These are phyloP conservation scores for Bettongia penicillata DNA, from an alignment of 2,113 vertebrate genomes.

Conservation along the genomic window DNA sequence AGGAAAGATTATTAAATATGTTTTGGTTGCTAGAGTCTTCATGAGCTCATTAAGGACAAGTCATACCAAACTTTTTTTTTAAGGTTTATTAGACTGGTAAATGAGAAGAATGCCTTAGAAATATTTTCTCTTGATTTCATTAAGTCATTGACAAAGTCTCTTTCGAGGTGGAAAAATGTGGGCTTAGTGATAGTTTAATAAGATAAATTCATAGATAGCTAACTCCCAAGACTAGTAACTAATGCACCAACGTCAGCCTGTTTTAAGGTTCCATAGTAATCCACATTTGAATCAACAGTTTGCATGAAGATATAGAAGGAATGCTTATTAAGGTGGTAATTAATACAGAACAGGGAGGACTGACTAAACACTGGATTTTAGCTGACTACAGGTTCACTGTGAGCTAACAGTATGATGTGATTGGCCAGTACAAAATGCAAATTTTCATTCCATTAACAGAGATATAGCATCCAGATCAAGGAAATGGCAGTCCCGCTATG, in stretches of 20 bases:
- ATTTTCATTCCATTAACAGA: background rate
- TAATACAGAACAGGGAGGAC: background rate
- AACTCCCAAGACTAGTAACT: background rate
- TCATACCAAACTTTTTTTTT: slow-evolving; percentile 27
- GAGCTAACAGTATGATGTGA: background rate
- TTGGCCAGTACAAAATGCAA: background rate
- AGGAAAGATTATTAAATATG: slow-evolving; percentile 30
- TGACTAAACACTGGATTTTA: background rate
- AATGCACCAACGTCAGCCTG: background rate
- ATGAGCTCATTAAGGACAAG: slow-evolving; percentile 5
- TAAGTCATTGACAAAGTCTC: slow-evolving; percentile 33
- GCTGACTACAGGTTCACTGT: background rate
- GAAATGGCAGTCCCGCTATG: background rate
- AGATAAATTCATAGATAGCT: background rate
- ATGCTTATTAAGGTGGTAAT: background rate
- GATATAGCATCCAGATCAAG: too few relatives aligned
- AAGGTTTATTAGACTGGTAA: background rate
- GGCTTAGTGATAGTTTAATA: background rate
- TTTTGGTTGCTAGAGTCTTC: slow-evolving; percentile 48
- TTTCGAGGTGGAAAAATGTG: background rate
- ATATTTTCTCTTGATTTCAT: slow-evolving; percentile 48
- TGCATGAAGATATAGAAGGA: background rate
- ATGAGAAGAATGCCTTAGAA: background rate
- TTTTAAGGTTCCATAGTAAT: background rate
- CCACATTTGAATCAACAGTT: background rate